phyloP scores from a whole-genome alignment of 2,797 vertebrate species.

The Rhinophrynus dorsalis region DNA sequence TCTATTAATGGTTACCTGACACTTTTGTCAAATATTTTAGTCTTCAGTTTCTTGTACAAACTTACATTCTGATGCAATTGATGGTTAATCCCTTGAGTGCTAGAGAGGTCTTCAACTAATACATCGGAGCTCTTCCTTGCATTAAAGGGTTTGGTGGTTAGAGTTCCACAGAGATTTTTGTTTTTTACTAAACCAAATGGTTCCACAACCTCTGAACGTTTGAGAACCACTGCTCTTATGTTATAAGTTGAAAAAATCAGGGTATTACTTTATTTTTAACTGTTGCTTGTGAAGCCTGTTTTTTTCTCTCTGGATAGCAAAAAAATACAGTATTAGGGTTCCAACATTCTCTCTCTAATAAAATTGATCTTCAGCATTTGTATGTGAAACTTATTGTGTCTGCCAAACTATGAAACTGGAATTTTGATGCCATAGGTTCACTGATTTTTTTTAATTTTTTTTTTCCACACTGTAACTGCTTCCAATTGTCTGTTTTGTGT shows the following conservation, averaged over 20 bases:
- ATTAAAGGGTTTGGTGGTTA: too few relatives aligned
- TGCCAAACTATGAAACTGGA: neutral
- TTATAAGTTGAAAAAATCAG: conserved; percentile 25
- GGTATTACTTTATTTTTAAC: conserved; percentile 39
- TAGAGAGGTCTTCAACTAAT: too few relatives aligned
- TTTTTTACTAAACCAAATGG: too few relatives aligned
- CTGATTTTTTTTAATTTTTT: conserved; percentile 4
- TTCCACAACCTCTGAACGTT: too few relatives aligned
- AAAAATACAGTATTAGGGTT: conserved; percentile 45
- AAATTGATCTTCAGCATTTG: conserved; percentile 44
- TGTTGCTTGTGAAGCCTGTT: conserved; percentile 42
- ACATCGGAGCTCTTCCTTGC: too few relatives aligned
- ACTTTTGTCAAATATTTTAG: too few relatives aligned
- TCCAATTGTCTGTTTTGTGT: conserved; percentile 19
- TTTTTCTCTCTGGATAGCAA: conserved; percentile 24
- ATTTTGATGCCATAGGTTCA: conserved; percentile 14
- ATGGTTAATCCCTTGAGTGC: too few relatives aligned
- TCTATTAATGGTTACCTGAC: too few relatives aligned
- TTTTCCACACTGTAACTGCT: conserved; percentile 20
- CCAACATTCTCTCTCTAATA: conserved; percentile 38
- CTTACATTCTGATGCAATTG: too few relatives aligned
- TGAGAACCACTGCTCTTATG: too few relatives aligned
- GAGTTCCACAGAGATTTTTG: too few relatives aligned
- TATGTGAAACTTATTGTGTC: conserved; percentile 31
- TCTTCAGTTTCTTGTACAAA: too few relatives aligned